phyloP scores from a whole-genome alignment of 2,113 vertebrate species.

The Amphiprion ocellaris region DNA sequence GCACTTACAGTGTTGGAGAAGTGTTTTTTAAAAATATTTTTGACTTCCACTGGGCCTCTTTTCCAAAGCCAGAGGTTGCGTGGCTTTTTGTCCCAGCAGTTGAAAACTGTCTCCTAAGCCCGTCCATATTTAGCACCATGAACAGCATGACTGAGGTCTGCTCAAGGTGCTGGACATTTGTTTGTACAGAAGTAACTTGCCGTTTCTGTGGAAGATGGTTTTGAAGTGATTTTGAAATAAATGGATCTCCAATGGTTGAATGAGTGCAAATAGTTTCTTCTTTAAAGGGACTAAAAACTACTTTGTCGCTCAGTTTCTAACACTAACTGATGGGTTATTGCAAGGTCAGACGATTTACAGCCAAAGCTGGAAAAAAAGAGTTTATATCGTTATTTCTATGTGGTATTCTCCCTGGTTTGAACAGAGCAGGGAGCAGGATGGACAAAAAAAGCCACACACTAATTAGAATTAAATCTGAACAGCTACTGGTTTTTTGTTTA shows the following conservation, averaged over 20 bases:
- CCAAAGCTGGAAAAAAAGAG: background rate
- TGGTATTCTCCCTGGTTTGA: too few species aligned
- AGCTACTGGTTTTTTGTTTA: background rate
- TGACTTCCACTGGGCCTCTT: constrained; percentile 34
- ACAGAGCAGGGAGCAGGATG: too few species aligned
- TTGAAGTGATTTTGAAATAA: constrained; percentile 79
- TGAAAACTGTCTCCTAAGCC: constrained; percentile 39
- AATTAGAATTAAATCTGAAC: too few species aligned
- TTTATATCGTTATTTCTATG: too few species aligned
- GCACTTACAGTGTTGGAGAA: constrained; percentile 81
- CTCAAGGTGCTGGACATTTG: constrained; percentile 57
- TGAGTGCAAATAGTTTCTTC: constrained; percentile 21
- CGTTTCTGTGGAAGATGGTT: constrained; percentile 62
- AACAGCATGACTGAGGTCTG: constrained; percentile 49
- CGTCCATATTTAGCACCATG: constrained; percentile 59
- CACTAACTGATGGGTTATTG: background rate
- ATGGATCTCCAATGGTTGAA: constrained; percentile 57
- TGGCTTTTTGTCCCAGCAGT: constrained; percentile 34
- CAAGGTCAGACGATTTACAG: background rate
- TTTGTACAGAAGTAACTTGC: constrained; percentile 71
- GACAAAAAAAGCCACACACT: too few species aligned
- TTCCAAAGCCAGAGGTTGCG: constrained; percentile 22
- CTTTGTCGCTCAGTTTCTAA: background rate
- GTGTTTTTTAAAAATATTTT: constrained; percentile 22
- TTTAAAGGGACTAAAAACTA: constrained; percentile 1